Evolutionary conservation across 2,888 invertebrate species (phyloP), one percentile per base, ranked within the genome.

Genomic region (Drosophila neotestacea): DNA sequence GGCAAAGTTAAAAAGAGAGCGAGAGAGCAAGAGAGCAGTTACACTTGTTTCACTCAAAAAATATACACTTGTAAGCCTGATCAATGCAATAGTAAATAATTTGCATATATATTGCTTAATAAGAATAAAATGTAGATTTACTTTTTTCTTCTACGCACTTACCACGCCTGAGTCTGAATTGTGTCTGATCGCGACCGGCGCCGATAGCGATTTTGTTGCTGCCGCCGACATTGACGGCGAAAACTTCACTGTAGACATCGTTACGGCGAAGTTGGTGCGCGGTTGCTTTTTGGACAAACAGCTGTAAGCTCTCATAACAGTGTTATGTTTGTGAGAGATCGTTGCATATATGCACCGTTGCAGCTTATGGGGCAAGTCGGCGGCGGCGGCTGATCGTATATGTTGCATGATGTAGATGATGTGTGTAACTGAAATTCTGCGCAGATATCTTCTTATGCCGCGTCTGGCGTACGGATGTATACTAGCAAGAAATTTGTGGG

Each of bases 181-280:
- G 60, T 46, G 56, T 88, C 88, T 84, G 83, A 77, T 79, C 73
- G 83, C 11, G n/a, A 39, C 2, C n/a, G 59, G 34, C 16, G 62
- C 16, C 16, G 54, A 27, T 2, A 36, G 32, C 42, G 61, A 42
- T 9, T 22, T 9, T 51, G 28, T 34, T 16, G 16, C 16, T 32
- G 36, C 4, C 11, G 63, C 32, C 16, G 47, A 10, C 7, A 47
- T 34, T 54, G 42, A 36, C 68, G 68, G 63, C 63, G 68, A 69
- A 69, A 42, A 34, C 11, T 62, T 68, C 51, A 56, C 55, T 56
- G 67, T 10, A 42, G 42, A 46, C 16, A 16, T 46, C 44, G 39
- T 30, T 51, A 11, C 56, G 55, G 55, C 58, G 56, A 55, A 71
- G 30, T 64, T 62, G 30, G n/a, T 38, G 59, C 34, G 44, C 48